Conservation (phyloP, 2,888 invertebrate genomes). For the Mimumesa dahlbomi region DNA sequence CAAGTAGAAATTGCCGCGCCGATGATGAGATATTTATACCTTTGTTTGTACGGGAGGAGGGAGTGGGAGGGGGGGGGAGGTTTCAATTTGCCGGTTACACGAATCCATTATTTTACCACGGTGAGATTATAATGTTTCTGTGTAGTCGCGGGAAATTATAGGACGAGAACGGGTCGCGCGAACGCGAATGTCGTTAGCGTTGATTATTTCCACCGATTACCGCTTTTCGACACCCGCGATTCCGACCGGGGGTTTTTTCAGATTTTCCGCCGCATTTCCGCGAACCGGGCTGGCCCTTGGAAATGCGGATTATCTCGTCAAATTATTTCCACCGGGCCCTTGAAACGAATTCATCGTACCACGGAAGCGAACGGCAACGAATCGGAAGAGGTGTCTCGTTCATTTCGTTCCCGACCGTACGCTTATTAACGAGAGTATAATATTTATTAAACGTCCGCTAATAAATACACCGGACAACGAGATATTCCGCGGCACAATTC, state of each 20-base stretch:
- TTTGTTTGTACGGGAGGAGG: too few relatives aligned
- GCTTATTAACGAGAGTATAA: conserved; percentile 13
- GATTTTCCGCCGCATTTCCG: conserved; percentile 13
- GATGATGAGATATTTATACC: too few relatives aligned
- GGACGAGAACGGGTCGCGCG: background rate
- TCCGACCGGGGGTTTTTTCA: background rate
- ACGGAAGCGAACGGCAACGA: too few relatives aligned
- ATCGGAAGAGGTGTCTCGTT: too few relatives aligned
- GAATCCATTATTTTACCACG: background rate
- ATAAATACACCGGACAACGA: conserved; percentile 6
- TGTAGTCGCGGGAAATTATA: background rate
- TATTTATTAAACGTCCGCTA: too few relatives aligned
- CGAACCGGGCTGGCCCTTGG: background rate
- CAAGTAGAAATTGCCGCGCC: too few relatives aligned
- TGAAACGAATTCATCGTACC: too few relatives aligned
- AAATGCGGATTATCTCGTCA: background rate
- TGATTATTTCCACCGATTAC: conserved; percentile 35
- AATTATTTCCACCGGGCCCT: too few relatives aligned
- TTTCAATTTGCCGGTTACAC: background rate
- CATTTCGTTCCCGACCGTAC: background rate
- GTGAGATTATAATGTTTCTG: background rate
- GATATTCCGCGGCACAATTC: too few relatives aligned
- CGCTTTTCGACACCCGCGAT: background rate
- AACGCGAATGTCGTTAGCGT: conserved; percentile 17
- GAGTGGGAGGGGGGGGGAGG: too few relatives aligned